Base-by-base conservation (phyloP, 2,888 invertebrate species). In the Notodonta dromedarius region DNA sequence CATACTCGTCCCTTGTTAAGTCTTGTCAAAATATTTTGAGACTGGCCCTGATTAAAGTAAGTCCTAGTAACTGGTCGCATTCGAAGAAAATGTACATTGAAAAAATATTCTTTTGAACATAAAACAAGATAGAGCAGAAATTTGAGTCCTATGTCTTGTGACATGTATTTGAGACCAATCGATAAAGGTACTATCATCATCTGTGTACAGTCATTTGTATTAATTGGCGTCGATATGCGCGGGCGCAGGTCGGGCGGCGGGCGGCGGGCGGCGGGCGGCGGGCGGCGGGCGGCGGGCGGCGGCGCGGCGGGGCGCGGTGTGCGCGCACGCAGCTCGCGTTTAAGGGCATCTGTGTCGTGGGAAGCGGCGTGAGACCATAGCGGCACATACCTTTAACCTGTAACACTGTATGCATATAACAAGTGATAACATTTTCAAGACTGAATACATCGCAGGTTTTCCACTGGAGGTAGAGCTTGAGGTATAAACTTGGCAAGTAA, bases 261-360 rank as follows among this genome's bases (percentile, higher is more conserved):
- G 11, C 24, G 61, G 65, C 53, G 61, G 73, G 65, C 61, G 56
- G 56, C 52, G 59, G 55, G 67, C 62, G 75, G 44, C 70, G 72
- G 65, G 63, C 65, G 70, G n/a, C n/a, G n/a, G 14, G 11, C 24
- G 61, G 65, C 53, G 61, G 73, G 65, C 61, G 56, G 56, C 52
- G 59, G 55, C 55, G 61, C 71, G 65, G 62, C 56, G 57, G 50
- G 59, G 55, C 55, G 67, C 62, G 75, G 44, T 69, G 72, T 66
- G 63, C 65, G 70, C 75, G 71, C 75, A 76, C 73, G 71, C 73
- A 66, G 72, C 64, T 62, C 64, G 71, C 83, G 71, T 79, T 76
- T 89, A 89, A 85, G 89, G 91, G 83, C 89, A 90, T 85, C 78
- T 87, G 88, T 88, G 90, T 82, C 91, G 91, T 92, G 91, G 87